Base-by-base conservation (phyloP, 2,113 vertebrate genomes). In the Ammodytes marinus region DNA sequence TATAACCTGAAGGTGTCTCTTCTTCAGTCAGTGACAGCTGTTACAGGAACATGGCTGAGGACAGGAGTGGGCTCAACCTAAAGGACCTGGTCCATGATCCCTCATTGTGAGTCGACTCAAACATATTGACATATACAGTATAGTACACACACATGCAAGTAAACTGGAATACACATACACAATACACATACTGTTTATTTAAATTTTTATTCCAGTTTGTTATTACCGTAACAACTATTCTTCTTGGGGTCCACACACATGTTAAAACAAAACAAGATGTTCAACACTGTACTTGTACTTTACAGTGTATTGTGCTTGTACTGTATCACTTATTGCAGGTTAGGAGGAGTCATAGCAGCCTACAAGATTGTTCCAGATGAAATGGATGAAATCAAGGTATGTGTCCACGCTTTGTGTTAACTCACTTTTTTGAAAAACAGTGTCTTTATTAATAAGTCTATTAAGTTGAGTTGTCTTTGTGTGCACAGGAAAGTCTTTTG, bases 351-450 rank as follows among this genome's bases (percentile, higher is more conserved):
- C 94, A 95, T 99, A 90, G 94, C 97, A 89, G 97, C 97, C 84
- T 99, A 99, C 95, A 99, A 99, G 95, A 99, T 99, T 84, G 98
- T 99, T 87, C 98, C 98, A 79, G 98, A 99, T 5, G 98, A 99
- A 95, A 97, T 98, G 80, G 97, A 98, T 92, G 97, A 99, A 95
- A 99, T 99, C 90, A 99, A 99, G 98, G 98, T 99, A 96, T 67
- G 17, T 49, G 15, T 17, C 10, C 63, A 55, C 9, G 9, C 52
- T 68, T 68, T 13, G 12, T 14, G n/a, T 12, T 27, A 17, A 60
- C 45, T 11, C 27, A 40, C 14, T 39, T 40, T 5, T 67, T 40
- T 14, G 35, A 35, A 58, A 2, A 1, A 37, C n/a, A 49, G 8
- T 47, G 35, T 60, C 27, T 58, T 59, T 10, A 14, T 50, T 11